These are phyloP conservation scores for Hesperophylax magnus DNA, from an alignment of 1,140 invertebrate species.

Conservation along the genomic window DNA sequence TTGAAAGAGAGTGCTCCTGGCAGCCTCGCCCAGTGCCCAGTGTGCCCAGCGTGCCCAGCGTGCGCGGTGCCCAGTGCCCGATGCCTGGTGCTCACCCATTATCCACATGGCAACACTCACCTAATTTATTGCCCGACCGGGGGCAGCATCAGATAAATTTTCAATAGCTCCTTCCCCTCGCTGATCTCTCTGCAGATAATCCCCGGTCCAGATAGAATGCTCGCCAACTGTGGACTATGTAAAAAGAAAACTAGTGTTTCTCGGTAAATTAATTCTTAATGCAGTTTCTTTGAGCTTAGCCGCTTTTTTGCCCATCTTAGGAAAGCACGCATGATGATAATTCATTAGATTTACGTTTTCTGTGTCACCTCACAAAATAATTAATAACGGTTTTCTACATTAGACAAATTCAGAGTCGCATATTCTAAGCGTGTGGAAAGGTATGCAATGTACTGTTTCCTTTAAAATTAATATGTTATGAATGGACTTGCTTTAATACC, in stretches of 20 bases:
- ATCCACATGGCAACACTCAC: conserved; percentile 23
- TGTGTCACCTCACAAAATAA: neutral
- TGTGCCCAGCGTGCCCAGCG: neutral
- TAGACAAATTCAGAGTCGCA: neutral
- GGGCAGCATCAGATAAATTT: conserved; percentile 44
- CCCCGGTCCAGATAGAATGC: neutral
- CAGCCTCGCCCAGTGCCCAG: neutral
- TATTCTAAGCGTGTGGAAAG: too few species aligned
- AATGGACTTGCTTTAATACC: too few species aligned
- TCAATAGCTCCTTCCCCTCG: conserved; percentile 23
- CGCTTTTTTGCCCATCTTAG: neutral
- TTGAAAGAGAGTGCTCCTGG: conserved; percentile 31
- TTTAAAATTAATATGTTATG: neutral
- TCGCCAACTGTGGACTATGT: neutral
- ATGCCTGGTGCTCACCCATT: neutral
- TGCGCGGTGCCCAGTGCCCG: neutral
- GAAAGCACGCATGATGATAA: neutral
- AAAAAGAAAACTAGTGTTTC: conserved; percentile 5
- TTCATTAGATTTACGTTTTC: neutral
- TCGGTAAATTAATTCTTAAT: conserved; percentile 14
- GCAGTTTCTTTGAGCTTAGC: conserved; percentile 11
- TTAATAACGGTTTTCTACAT: neutral
- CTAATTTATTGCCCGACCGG: conserved; percentile 45
- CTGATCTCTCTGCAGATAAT: conserved; percentile 37
- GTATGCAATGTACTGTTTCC: neutral